phyloP scores from a whole-genome alignment of 2,888 invertebrate genomes.

The Pandemis cinnamomeana region DNA sequence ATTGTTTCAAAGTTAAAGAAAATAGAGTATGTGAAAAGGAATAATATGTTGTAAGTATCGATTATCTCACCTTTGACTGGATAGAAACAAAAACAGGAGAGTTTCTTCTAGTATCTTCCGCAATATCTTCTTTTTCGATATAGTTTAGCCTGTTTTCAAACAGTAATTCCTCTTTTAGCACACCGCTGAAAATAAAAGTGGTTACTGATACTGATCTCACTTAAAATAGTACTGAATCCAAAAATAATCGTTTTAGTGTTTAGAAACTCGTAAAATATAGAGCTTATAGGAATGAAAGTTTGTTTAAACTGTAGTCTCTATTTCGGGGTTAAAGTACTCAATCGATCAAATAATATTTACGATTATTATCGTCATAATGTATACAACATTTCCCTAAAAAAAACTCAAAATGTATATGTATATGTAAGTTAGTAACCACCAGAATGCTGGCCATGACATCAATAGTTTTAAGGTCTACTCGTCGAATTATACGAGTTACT shows the following conservation, averaged over 20 bases:
- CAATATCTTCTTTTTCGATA: constrained; percentile 55
- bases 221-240: constrained; percentile 6
- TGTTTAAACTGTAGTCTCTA: constrained; percentile 12
- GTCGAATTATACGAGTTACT: constrained; percentile 4
- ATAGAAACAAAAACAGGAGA: constrained; percentile 69
- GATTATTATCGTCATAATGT: not conserved
- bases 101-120: constrained; percentile 45
- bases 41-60: not conserved
- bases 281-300: constrained; percentile 9
- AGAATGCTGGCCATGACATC: constrained; percentile 8
- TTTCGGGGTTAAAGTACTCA: not conserved
- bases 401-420: not conserved
- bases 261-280: constrained; percentile 15
- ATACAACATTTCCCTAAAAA: not conserved
- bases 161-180: constrained; percentile 71
- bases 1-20: not conserved
- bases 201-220: constrained; percentile 9
- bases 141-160: constrained; percentile 54
- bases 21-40: not conserved
- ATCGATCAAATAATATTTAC: constrained; percentile 13
- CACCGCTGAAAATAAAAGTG: constrained; percentile 65
- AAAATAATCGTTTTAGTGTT: constrained; percentile 7
- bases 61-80: constrained; percentile 69
- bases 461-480: constrained; percentile 8
- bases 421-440: not conserved